Evolutionary conservation across 2,797 vertebrate species (phyloP).

Genomic region (Pteropus rufus): DNA sequence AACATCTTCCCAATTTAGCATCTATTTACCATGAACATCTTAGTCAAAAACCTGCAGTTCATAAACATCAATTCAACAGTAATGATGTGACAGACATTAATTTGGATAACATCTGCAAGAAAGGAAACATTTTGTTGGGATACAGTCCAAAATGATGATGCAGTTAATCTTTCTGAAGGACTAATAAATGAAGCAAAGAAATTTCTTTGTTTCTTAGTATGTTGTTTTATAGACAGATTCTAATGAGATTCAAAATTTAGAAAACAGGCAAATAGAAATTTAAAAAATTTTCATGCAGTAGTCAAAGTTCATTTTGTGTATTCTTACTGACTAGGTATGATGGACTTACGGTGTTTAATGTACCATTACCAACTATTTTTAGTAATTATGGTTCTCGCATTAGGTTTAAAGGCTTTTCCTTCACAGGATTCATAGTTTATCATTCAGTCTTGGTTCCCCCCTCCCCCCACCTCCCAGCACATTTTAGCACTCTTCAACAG

Average conservation of each 20-base stretch:
- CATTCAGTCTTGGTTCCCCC: not conserved
- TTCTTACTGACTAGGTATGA: not conserved
- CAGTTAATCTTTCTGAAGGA: constrained; percentile 97
- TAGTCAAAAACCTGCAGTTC: constrained; percentile 92
- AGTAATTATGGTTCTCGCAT: not conserved
- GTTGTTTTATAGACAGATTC: constrained; percentile 99
- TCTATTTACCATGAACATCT: constrained; percentile 99
- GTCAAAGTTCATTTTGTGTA: not conserved
- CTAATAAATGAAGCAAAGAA: constrained; percentile 99
- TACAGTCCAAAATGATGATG: constrained; percentile 98
- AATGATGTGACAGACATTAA: constrained; percentile 97
- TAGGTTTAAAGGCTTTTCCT: not conserved
- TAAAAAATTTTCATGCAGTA: not conserved
- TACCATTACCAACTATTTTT: not conserved
- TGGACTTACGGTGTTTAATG: not conserved
- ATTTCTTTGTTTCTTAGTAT: constrained; percentile 97
- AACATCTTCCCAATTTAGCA: constrained; percentile 97
- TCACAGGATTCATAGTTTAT: not conserved
- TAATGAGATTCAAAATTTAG: constrained; percentile 99
- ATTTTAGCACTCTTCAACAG: not conserved
- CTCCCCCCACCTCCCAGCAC: not conserved
- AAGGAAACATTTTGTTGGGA: constrained; percentile 99
- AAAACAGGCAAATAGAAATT: constrained; percentile 89
- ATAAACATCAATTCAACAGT: constrained; percentile 96
- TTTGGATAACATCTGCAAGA: constrained; percentile 99